Evolutionary conservation across 2,113 vertebrate species (phyloP), one percentile per base, ranked within the genome.

Genomic region (Lates calcarifer): DNA sequence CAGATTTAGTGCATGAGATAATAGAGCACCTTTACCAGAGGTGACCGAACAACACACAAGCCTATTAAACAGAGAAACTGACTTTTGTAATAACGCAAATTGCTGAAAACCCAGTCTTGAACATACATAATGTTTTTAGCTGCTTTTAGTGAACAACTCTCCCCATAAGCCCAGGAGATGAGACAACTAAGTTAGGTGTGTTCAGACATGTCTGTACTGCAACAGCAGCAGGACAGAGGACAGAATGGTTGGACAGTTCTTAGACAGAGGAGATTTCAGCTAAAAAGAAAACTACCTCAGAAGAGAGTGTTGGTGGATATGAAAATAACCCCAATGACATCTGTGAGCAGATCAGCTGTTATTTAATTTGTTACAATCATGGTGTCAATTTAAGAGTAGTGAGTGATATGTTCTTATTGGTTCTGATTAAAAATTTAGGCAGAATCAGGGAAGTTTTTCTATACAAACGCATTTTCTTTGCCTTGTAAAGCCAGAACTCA

Each of bases 1-100:
- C 60, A 61, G 74, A 55, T 73, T 72, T 37, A 28, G 24, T 26
- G 43, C 26, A 33, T 14, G 7, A 26, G 31, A 51, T 57, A 58
- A 47, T 17, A 17, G 5, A 31, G 67, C 2, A 43, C 10, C 29
- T 12, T 15, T n/a, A 11, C 2, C 7, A 1, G 12, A 39, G 9
- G n/a, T 37, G 49, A 28, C 33, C 3, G 24, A 62, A 5, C 17
- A 60, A 18, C 69, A 66, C 41, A 51, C 1, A 41, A 12, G 22
- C 8, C 4, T 6, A 2, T 10, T 28, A 69, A 53, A 12, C 6
- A 37, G 28, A 47, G n/a, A 37, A 6, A 37, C 6, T 37, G 35
- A 37, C 6, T 9, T 37, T 37, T 37, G 9, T 37, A 37, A 37
- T 37, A 10, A 37, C 35, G 9, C 35, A 37, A 37, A 37, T 37